These are phyloP conservation scores for Drosophila rhopaloa DNA, from an alignment of 1,140 invertebrate species.

Conservation along the genomic window DNA sequence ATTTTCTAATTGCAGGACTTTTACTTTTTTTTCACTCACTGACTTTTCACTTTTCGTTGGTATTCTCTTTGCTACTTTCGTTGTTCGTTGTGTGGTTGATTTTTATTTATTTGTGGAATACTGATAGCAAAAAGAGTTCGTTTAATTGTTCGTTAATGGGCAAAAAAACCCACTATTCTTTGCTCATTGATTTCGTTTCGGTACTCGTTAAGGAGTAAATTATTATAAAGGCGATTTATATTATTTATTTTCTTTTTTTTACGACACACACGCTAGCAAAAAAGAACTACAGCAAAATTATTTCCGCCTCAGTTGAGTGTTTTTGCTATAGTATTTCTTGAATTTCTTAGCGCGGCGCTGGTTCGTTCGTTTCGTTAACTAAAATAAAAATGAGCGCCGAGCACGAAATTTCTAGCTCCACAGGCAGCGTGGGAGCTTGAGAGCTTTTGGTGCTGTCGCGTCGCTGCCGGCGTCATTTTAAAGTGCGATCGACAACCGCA, in stretches of 20 bases:
- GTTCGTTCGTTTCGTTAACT: slow-evolving; percentile 80
- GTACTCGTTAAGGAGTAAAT: slow-evolving; percentile 36
- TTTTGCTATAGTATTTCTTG: slow-evolving; percentile 41
- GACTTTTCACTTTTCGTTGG: slow-evolving; percentile 22
- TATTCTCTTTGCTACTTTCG: slow-evolving; percentile 32
- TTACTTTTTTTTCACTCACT: slow-evolving; percentile 18
- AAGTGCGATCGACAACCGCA: slow-evolving; percentile 52
- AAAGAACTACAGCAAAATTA: slow-evolving; percentile 45
- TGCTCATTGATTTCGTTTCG: slow-evolving; percentile 48
- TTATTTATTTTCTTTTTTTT: slow-evolving; percentile 26
- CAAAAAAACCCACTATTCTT: slow-evolving; percentile 42
- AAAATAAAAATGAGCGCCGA: slow-evolving; percentile 70
- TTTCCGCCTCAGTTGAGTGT: slow-evolving; percentile 49
- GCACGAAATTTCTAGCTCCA: slow-evolving; percentile 50
- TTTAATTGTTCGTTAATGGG: slow-evolving; percentile 71
- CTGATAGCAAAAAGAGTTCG: slow-evolving; percentile 73
- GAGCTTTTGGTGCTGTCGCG: slow-evolving; percentile 26
- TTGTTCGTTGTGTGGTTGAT: slow-evolving; percentile 11
- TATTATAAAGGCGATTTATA: slow-evolving; percentile 22
- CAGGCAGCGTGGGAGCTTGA: slow-evolving; percentile 47
- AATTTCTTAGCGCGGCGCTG: slow-evolving; percentile 63
- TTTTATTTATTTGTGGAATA: slow-evolving; percentile 64
- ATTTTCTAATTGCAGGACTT: slow-evolving; percentile 22
- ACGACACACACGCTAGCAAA: slow-evolving; percentile 42
- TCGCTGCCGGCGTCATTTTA: slow-evolving; percentile 48